Percentiles rank a stretch among this genome's conserved stretches.
phyloP scores from a whole-genome alignment of 2,888 invertebrate genomes.

The Oscheius sp. region DNA sequence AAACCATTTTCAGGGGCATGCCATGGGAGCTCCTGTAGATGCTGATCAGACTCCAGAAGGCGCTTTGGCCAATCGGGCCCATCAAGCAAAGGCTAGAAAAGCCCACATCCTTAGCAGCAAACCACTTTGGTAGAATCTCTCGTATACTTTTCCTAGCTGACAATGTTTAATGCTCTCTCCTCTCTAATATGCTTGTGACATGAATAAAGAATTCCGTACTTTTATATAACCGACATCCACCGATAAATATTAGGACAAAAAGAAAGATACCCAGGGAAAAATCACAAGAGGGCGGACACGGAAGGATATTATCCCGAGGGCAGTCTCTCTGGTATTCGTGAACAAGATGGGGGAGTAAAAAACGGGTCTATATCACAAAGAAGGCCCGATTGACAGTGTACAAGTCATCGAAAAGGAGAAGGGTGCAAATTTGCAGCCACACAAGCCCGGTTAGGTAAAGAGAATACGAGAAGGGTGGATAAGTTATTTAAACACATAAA shows the following conservation, averaged over 20 bases:
- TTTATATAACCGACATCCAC: conserved; percentile 19
- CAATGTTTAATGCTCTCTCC: background rate
- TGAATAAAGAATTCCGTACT: conserved; percentile 2
- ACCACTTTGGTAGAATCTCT: conserved; percentile 64
- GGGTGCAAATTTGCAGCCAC: conserved; percentile 20
- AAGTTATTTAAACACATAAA: conserved; percentile 13
- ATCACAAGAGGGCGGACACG: background rate
- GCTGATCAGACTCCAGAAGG: conserved; percentile 67
- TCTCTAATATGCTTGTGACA: background rate
- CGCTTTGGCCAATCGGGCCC: conserved; percentile 64
- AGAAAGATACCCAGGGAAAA: background rate
- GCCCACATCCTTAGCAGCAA: conserved; percentile 68
- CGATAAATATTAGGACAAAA: conserved; percentile 3
- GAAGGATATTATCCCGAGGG: background rate
- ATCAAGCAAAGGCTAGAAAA: conserved; percentile 65
- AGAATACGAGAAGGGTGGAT: background rate
- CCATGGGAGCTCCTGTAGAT: conserved; percentile 60
- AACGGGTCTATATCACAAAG: conserved; percentile 12
- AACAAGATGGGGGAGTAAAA: too few relatives aligned
- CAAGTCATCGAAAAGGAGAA: conserved; percentile 25
- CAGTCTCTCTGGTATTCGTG: background rate
- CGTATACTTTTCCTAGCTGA: background rate
- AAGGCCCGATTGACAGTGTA: conserved; percentile 33
- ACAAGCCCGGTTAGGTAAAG: conserved; percentile 24
- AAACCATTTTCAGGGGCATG: conserved; percentile 44